Conservation (phyloP, 2,113 vertebrate genomes). For the Paedocypris sp. region DNA sequence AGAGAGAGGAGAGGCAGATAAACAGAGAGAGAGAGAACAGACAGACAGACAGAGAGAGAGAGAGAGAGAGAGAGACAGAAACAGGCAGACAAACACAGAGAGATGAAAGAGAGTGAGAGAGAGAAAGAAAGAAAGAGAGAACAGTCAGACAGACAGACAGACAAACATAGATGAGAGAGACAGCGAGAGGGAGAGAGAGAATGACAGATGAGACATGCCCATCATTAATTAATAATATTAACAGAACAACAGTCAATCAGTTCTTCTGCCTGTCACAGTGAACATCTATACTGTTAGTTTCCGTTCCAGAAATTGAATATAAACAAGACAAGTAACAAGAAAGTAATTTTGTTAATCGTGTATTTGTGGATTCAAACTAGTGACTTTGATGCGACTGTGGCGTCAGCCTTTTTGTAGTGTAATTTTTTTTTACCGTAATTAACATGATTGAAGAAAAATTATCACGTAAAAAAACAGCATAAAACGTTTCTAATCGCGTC, state of each 20-base stretch:
- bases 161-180: slow-evolving; percentile 10
- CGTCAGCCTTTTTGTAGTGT: too few relatives aligned
- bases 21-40: slow-evolving; percentile 19
- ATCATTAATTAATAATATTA: slow-evolving; percentile 17
- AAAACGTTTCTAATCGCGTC: too few relatives aligned
- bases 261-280: neutral
- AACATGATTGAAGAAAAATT: too few relatives aligned
- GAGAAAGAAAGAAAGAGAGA: slow-evolving; percentile 10
- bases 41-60: slow-evolving; percentile 7
- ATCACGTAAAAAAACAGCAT: too few relatives aligned
- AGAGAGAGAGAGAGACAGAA: slow-evolving; percentile 19
- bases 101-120: slow-evolving; percentile 14
- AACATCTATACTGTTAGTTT: neutral
- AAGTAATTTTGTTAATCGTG: too few relatives aligned
- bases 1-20: slow-evolving; percentile 19
- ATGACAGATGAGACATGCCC: slow-evolving; percentile 11
- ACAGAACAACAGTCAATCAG: neutral
- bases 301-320: too few relatives aligned
- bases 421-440: too few relatives aligned
- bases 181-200: slow-evolving; percentile 12
- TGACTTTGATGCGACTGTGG: too few relatives aligned
- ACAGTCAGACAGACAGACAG: slow-evolving; percentile 23
- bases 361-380: too few relatives aligned
- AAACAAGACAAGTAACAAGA: too few relatives aligned
- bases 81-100: slow-evolving; percentile 22